Evolutionary conservation across 2,888 invertebrate genomes (phyloP).

Genomic region (Trissonchulus latispiculum): DNA sequence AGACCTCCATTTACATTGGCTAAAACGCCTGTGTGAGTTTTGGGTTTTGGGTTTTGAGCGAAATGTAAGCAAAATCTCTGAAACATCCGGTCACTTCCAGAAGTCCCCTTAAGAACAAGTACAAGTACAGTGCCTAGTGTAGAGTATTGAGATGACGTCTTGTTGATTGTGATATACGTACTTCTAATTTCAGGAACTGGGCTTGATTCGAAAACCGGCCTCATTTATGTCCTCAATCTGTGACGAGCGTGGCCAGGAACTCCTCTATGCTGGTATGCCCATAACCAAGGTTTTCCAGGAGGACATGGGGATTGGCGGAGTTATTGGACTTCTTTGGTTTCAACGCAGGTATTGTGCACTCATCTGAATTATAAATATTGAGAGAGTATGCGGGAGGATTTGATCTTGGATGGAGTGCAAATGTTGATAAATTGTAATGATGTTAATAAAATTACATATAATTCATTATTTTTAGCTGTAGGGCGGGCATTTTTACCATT

Average conservation of each 20-base stretch:
- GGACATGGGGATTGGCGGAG: slow-evolving; percentile 93
- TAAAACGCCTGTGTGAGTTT: too few relatives aligned
- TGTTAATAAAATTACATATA: too few relatives aligned
- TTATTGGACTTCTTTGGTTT: slow-evolving; percentile 94
- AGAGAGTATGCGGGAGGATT: slow-evolving; percentile 3
- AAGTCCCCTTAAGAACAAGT: too few relatives aligned
- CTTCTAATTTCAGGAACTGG: slow-evolving; percentile 66
- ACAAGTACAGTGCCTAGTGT: too few relatives aligned
- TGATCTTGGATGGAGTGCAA: slow-evolving; percentile 4
- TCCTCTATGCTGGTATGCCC: slow-evolving; percentile 86
- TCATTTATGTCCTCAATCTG: slow-evolving; percentile 99
- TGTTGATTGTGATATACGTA: too few relatives aligned
- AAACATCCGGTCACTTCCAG: too few relatives aligned
- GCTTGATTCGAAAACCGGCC: slow-evolving; percentile 93
- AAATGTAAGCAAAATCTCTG: too few relatives aligned
- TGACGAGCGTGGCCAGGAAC: slow-evolving; percentile 93
- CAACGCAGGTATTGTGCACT: slow-evolving; percentile 69
- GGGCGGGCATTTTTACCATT: too few relatives aligned
- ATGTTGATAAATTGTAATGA: background rate
- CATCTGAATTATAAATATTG: background rate
- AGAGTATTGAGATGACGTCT: too few relatives aligned
- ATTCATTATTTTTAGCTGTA: too few relatives aligned
- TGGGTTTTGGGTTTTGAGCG: too few relatives aligned
- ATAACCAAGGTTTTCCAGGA: slow-evolving; percentile 70
- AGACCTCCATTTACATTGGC: too few relatives aligned